Base-by-base conservation (phyloP, 1,140 invertebrate species). In the Drosophila carrolli region DNA sequence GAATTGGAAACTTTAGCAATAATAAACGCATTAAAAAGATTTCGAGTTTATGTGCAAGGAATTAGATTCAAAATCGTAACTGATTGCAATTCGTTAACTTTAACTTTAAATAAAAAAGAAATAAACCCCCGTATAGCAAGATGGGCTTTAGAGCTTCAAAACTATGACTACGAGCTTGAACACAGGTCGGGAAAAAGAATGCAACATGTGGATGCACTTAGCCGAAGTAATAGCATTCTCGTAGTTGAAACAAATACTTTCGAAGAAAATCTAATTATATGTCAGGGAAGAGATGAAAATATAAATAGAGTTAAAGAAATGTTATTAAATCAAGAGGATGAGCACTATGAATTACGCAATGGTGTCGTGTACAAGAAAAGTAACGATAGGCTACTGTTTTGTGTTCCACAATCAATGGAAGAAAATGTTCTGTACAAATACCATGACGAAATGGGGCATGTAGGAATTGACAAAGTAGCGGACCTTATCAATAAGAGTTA, bases 271-370 rank as follows among this genome's bases (percentile, higher is more conserved):
- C 29, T 32, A 32, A 32, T 32, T 32, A 32, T 32, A 32, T 32
- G 29, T 40, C 13, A 32, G 2, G 13, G 6, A 32, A 32, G 29
- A 32, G 29, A 32, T 32, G 5, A 32, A 32, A 32, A 32, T 40
- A 40, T 40, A 40, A n/a, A 40, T n/a, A 40, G 13, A n/a, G 38
- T 40, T 40, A 40, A 40, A 40, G 38, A 40, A 40, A 40, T 40
- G 7, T 43, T 16, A 9, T 43, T 43, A 9, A 43, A 6, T 43
- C 14, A 43, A 43, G 41, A 43, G 14, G 41, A 43, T n/a, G 13
- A 43, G 41, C 41, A 43, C 41, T 43, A 43, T 43, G 41, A 43
- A 16, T 7, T 43, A 43, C 41, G 41, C 16, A 43, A 43, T 43
- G 41, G 14, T 43, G 41, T 43, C 3, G 41, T 43, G 8, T 43